Conservation (phyloP, 1,140 invertebrate species). For the Meloidogyne floridensis region DNA sequence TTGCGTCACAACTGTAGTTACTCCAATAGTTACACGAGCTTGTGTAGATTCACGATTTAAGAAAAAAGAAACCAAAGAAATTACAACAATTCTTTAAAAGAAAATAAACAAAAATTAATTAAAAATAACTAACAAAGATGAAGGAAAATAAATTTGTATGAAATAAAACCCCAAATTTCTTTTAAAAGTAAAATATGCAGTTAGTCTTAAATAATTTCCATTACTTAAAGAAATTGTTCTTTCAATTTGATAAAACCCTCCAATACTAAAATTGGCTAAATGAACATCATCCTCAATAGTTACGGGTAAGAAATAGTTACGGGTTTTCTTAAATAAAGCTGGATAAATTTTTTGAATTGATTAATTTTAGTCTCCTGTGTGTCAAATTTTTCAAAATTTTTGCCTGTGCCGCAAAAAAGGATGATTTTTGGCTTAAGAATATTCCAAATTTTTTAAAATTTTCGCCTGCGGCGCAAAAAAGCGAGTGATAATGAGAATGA, state of each 20-base stretch:
- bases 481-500: no score
- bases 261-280: slow-evolving; percentile 82
- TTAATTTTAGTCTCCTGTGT: no score
- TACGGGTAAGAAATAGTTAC: slow-evolving; percentile 55
- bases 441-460: no score
- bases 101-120: not conserved
- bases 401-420: no score
- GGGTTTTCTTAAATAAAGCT: no score
- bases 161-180: slow-evolving; percentile 98
- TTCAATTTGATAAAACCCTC: slow-evolving; percentile 85
- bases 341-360: no score
- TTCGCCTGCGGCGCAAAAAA: no score
- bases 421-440: no score
- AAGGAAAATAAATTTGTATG: slow-evolving; percentile 98
- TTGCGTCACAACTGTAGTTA: slow-evolving; percentile 64
- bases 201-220: slow-evolving; percentile 95
- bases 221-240: slow-evolving; percentile 87
- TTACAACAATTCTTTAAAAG: slow-evolving; percentile 52
- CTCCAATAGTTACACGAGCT: slow-evolving; percentile 86
- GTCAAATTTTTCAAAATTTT: no score
- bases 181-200: slow-evolving; percentile 95
- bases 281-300: slow-evolving; percentile 68
- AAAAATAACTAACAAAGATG: slow-evolving; percentile 73
- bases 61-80: slow-evolving; percentile 77
- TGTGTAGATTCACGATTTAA: slow-evolving; percentile 90